A percentile compares a stretch with the other conserved stretches of the same genome.
phyloP scores from a whole-genome alignment of 2,113 vertebrate species.

The Caranx melampygus region DNA sequence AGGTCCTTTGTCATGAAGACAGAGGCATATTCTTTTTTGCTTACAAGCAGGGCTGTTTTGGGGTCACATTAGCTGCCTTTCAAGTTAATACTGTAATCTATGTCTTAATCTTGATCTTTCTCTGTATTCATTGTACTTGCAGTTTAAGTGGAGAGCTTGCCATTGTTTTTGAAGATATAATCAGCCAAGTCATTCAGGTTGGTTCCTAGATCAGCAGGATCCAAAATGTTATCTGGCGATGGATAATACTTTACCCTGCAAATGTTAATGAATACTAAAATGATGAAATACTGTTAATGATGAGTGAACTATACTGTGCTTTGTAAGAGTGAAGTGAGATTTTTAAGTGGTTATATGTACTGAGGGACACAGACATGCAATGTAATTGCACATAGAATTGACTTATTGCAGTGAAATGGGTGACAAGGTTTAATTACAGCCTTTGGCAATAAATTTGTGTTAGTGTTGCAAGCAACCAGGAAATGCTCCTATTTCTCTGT shows the following conservation, averaged over 20 bases:
- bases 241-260: background rate
- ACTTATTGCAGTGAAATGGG: slow-evolving; percentile 44
- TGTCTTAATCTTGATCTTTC: background rate
- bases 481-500: slow-evolving; percentile 10
- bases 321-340: slow-evolving; percentile 8
- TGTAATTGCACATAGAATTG: slow-evolving; percentile 30
- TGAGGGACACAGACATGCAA: background rate
- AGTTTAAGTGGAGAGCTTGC: background rate
- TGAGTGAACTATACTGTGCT: slow-evolving; percentile 16
- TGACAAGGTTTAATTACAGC: slow-evolving; percentile 64
- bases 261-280: slow-evolving; percentile 23
- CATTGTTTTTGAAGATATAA: background rate
- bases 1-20: no score
- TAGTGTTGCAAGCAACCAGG: slow-evolving; percentile 38
- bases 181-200: background rate
- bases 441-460: slow-evolving; percentile 50
- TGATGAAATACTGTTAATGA: slow-evolving; percentile 21
- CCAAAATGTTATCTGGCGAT: background rate
- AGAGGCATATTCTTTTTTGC: no score
- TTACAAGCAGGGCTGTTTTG: background rate
- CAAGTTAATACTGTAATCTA: background rate
- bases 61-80: background rate
- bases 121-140: background rate
- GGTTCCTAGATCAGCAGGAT: background rate
- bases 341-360: slow-evolving; percentile 28